phyloP scores from a whole-genome alignment of 2,797 vertebrate genomes.

The Sebastes trivittatus region DNA sequence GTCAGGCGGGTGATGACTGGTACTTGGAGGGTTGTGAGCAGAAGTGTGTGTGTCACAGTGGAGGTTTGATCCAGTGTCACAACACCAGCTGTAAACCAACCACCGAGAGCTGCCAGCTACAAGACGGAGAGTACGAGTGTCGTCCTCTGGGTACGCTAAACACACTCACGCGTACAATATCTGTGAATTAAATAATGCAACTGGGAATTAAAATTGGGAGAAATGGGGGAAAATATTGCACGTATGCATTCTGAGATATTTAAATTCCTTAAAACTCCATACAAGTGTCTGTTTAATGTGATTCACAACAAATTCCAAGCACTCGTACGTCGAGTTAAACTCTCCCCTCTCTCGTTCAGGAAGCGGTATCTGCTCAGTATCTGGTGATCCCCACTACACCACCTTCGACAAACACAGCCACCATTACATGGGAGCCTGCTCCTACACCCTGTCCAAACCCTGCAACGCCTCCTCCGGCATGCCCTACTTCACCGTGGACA shows the following conservation, averaged over 20 bases:
- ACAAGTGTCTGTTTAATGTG: not conserved
- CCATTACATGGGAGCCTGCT: constrained; percentile 91
- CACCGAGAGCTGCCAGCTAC: constrained; percentile 78
- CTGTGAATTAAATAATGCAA: not conserved
- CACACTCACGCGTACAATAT: not conserved
- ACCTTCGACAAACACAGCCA: constrained; percentile 86
- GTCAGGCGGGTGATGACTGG: constrained; percentile 81
- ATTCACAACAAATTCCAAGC: not conserved
- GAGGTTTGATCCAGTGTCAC: constrained; percentile 74
- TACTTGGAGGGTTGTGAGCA: constrained; percentile 77
- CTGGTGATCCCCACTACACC: constrained; percentile 91
- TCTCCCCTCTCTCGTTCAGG: constrained; percentile 36
- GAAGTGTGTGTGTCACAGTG: constrained; percentile 78
- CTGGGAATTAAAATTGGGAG: not conserved
- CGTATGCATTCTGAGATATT: too few relatives aligned
- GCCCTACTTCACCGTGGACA: constrained; percentile 85
- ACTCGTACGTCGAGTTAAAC: not conserved
- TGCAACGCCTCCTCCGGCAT: constrained; percentile 77
- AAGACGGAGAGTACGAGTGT: constrained; percentile 82
- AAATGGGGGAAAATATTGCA: too few relatives aligned
- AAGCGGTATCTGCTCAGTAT: constrained; percentile 84
- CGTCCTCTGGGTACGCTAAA: constrained; percentile 69
- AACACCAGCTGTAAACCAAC: constrained; percentile 73
- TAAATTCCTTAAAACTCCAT: too few relatives aligned
- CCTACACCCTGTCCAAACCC: constrained; percentile 86